phyloP scores from a whole-genome alignment of 1,140 invertebrate species.

The Aphaenogaster floridana region DNA sequence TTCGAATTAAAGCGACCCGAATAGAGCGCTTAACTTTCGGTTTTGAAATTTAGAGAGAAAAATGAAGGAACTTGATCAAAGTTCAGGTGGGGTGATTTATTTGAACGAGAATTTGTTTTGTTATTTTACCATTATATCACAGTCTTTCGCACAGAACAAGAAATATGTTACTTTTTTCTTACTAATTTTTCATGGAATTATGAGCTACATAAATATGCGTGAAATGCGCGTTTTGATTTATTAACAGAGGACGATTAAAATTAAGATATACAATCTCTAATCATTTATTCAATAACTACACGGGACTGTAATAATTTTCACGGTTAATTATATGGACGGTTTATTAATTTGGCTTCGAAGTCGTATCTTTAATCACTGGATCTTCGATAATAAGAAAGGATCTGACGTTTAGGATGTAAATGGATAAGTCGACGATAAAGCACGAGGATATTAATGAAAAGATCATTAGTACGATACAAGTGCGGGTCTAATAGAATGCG shows the following conservation, averaged over 20 bases:
- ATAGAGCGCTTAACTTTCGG: neutral
- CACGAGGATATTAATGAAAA: conserved; percentile 56
- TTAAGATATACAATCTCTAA: neutral
- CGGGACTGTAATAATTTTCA: conserved; percentile 46
- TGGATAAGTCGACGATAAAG: conserved; percentile 42
- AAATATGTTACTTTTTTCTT: neutral
- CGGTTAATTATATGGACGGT: neutral
- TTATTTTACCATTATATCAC: neutral
- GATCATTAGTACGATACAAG: conserved; percentile 48
- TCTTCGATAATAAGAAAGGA: conserved; percentile 16
- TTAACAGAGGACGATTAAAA: neutral
- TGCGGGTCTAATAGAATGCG: conserved; percentile 50
- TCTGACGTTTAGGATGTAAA: conserved; percentile 51
- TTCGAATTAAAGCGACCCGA: neutral
- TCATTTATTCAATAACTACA: conserved; percentile 6
- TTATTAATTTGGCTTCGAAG: conserved; percentile 39
- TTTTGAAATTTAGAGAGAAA: neutral
- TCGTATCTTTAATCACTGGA: conserved; percentile 18
- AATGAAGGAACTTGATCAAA: neutral
- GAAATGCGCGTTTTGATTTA: conserved; percentile 25
- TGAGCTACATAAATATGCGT: neutral
- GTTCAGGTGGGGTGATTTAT: neutral
- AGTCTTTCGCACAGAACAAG: neutral
- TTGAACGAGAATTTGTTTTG: neutral
- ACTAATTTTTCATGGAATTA: conserved; percentile 18